Evolutionary conservation across 2,797 vertebrate species (phyloP).

Genomic region (Danio jaintianensis): DNA sequence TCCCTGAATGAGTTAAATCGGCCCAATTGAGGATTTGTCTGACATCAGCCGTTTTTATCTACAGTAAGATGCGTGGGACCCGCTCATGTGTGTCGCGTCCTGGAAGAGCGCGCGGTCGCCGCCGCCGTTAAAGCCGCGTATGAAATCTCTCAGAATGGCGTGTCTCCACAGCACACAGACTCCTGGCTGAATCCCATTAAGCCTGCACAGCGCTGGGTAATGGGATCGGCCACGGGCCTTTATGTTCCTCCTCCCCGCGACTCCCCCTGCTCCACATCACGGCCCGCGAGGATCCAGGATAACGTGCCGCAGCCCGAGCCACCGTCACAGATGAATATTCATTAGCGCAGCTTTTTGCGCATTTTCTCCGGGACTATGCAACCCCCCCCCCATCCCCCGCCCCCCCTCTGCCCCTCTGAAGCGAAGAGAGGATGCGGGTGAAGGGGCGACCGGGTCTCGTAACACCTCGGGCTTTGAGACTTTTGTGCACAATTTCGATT

Average conservation of each 20-base stretch:
- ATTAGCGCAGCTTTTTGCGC: slow-evolving; percentile 61
- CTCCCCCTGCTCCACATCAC: slow-evolving; percentile 41
- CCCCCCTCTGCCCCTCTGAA: slow-evolving; percentile 40
- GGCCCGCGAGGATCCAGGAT: slow-evolving; percentile 59
- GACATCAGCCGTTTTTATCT: slow-evolving; percentile 51
- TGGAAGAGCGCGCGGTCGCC: slow-evolving; percentile 38
- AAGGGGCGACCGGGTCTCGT: slow-evolving; percentile 57
- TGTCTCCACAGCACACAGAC: slow-evolving; percentile 61
- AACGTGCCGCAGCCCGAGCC: slow-evolving; percentile 61
- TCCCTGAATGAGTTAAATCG: slow-evolving; percentile 44
- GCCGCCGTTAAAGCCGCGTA: slow-evolving; percentile 56
- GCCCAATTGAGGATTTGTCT: slow-evolving; percentile 51
- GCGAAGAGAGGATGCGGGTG: slow-evolving; percentile 59
- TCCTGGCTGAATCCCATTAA: slow-evolving; percentile 68
- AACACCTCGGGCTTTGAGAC: slow-evolving; percentile 57
- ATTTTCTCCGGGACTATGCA: slow-evolving; percentile 59
- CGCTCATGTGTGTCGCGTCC: slow-evolving; percentile 44
- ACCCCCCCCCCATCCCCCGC: slow-evolving; percentile 35
- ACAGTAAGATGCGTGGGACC: slow-evolving; percentile 45
- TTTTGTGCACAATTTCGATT: slow-evolving; percentile 54
- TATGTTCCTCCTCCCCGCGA: slow-evolving; percentile 59
- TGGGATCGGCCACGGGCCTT: slow-evolving; percentile 69
- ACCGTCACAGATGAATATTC: slow-evolving; percentile 68
- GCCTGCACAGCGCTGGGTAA: slow-evolving; percentile 63
- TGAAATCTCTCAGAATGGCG: slow-evolving; percentile 62